Percentiles rank a stretch among this genome's conserved stretches.
Evolutionary conservation across 2,113 vertebrate genomes (phyloP).

Genomic region (Alethe diademata): DNA sequence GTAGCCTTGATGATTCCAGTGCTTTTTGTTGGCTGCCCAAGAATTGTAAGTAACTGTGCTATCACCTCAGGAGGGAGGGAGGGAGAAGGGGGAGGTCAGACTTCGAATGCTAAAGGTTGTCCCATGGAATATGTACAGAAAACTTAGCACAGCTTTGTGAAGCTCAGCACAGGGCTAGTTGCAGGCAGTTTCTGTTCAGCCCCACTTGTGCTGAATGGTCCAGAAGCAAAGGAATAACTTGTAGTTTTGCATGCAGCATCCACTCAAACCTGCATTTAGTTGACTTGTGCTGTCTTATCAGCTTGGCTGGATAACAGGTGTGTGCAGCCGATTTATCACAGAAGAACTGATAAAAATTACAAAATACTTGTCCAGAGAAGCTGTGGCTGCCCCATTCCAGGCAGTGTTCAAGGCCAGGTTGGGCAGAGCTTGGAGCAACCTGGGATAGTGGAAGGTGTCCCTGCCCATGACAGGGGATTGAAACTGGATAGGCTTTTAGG

Average conservation of each 20-base stretch:
- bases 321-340: neutral
- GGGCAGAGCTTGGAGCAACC: neutral
- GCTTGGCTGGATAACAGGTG: neutral
- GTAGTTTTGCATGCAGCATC: neutral
- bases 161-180: neutral
- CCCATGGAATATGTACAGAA: neutral
- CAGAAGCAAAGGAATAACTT: neutral
- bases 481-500: neutral
- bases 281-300: neutral
- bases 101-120: neutral
- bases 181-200: neutral
- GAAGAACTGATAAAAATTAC: neutral
- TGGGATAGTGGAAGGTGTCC: neutral
- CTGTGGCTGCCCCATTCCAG: neutral
- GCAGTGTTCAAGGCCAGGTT: neutral
- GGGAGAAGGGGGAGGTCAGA: neutral
- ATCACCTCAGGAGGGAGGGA: neutral
- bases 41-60: constrained; percentile 80
- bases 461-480: neutral
- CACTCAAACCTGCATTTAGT: neutral
- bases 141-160: neutral
- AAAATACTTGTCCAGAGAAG: neutral
- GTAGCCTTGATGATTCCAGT: constrained; percentile 79
- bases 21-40: constrained; percentile 84
- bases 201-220: neutral